Base-by-base conservation (phyloP, 2,113 vertebrate species). In the Garra rufa region DNA sequence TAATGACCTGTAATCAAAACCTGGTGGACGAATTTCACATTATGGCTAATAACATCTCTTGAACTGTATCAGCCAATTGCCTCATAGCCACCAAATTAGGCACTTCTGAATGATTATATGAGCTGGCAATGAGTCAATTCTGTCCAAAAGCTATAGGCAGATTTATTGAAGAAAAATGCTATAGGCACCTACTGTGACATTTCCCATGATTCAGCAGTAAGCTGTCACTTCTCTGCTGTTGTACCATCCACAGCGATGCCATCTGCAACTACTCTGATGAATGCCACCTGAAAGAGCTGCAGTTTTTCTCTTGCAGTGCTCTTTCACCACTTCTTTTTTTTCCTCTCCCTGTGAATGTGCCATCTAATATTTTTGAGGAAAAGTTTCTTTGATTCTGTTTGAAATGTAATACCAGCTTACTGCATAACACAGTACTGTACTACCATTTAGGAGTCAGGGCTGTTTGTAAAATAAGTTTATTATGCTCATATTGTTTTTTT, bases 151-250 rank as follows among this genome's bases (percentile, higher is more conserved):
- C 34, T 57, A 38, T 77, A 57, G 52, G 30, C 11, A 77, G 34
- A 77, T 77, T 24, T 59, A 77, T 59, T 77, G 41, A 57, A 77
- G 48, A 1, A 77, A 77, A 77, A 77, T 59, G 14, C 44, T 52
- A 50, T 81, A 65, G 17, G 69, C 46, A 59, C 48, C 55, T 24
- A 7, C 44, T 41, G 30, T 75, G 69, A 57, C 41, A 75, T 76
- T 85, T 76, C 59, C 21, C 19, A 61, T 81, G 69, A 85, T 44
- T 85, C 78, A 85, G 84, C 84, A 85, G 78, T 34, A 19, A 73
- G 28, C 71, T 93, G 63, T 93, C 90, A 92, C 87, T 84, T 76
- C 30, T 41, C 30, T 55, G 50, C 50, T 77, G 52, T 59, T 90
- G 92, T 90, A 89, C 88, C 88, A 89, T 85, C 80, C 86, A 83